Evolutionary conservation across 2,113 vertebrate genomes (phyloP).

Genomic region (Garra rufa): DNA sequence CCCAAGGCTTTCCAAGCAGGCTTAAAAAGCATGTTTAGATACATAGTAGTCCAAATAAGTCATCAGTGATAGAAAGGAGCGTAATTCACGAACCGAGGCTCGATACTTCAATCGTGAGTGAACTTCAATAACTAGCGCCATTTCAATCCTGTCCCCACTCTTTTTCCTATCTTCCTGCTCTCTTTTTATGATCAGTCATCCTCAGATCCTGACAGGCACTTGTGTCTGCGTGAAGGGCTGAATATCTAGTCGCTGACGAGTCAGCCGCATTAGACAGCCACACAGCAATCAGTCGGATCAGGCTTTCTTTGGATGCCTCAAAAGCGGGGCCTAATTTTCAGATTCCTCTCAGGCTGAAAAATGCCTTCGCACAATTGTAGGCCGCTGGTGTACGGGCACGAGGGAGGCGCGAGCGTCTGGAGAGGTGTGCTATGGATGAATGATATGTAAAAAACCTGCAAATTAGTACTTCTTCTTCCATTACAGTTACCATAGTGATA

Average conservation of each 20-base stretch:
- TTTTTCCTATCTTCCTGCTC: neutral
- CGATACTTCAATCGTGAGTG: slow-evolving; percentile 1
- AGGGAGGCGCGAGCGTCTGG: neutral
- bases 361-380: slow-evolving; percentile 14
- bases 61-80: neutral
- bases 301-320: slow-evolving; percentile 41
- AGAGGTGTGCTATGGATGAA: slow-evolving; percentile 21
- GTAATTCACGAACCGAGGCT: neutral
- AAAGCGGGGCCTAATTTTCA: slow-evolving; percentile 44
- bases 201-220: slow-evolving; percentile 36
- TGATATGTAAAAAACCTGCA: slow-evolving; percentile 12
- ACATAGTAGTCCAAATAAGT: neutral
- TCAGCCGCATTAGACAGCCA: slow-evolving; percentile 42
- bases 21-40: neutral
- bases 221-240: slow-evolving; percentile 26
- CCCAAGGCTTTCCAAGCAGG: neutral
- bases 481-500: slow-evolving; percentile 60
- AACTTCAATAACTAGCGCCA: slow-evolving; percentile 15
- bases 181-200: slow-evolving; percentile 31
- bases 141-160: neutral
- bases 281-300: slow-evolving; percentile 41
- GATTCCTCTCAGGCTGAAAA: slow-evolving; percentile 22
- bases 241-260: slow-evolving; percentile 44
- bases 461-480: slow-evolving; percentile 24
- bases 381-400: slow-evolving; percentile 1